Conservation (phyloP, 2,113 vertebrate species). For the Ia io region DNA sequence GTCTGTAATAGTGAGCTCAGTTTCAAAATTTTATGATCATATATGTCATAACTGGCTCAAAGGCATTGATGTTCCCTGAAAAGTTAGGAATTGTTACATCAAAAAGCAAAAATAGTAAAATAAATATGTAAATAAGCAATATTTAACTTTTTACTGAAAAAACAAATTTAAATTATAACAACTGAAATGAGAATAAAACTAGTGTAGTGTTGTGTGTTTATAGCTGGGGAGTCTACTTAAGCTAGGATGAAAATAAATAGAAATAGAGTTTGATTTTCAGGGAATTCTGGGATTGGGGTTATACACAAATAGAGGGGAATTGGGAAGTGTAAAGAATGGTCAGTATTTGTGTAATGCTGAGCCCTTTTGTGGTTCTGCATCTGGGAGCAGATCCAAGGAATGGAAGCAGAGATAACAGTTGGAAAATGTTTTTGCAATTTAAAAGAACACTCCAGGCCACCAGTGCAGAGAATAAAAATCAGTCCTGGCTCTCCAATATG, state of each 20-base stretch:
- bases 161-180: background rate
- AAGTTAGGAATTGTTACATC: background rate
- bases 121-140: background rate
- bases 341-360: background rate
- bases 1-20: background rate
- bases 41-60: background rate
- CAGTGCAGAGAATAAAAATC: background rate
- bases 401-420: background rate
- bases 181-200: background rate
- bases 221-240: background rate
- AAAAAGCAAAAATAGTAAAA: background rate
- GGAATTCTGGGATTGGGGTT: background rate
- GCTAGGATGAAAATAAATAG: background rate
- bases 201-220: background rate
- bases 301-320: too few relatives aligned
- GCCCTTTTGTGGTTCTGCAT: background rate
- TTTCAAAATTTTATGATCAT: background rate
- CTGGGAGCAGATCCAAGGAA: background rate
- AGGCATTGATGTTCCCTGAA: background rate
- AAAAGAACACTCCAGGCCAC: too few relatives aligned
- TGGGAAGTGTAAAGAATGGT: too few relatives aligned
- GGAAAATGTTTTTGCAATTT: background rate
- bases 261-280: background rate
- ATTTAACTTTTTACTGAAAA: background rate
- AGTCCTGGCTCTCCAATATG: background rate